Evolutionary conservation across 2,888 invertebrate species (phyloP).

Genomic region (Troglohyphantes excavatus): DNA sequence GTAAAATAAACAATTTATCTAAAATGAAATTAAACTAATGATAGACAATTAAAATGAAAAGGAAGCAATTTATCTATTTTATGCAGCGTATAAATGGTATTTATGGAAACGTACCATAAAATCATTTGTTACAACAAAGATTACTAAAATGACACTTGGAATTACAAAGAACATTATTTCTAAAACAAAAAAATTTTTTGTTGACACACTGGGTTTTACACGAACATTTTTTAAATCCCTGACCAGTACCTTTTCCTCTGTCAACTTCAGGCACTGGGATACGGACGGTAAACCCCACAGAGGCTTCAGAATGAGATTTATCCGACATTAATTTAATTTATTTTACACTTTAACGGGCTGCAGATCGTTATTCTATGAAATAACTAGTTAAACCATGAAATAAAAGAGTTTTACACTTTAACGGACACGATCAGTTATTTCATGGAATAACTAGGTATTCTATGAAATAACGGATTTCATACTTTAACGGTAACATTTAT

Average conservation of each 20-base stretch:
- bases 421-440: slow-evolving; percentile 68
- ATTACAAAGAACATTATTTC: slow-evolving; percentile 55
- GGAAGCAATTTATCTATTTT: slow-evolving; percentile 63
- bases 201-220: slow-evolving; percentile 69
- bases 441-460: slow-evolving; percentile 68
- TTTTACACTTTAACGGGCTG: too few species aligned
- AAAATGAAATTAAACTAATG: neutral
- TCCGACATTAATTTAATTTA: too few species aligned
- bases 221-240: slow-evolving; percentile 65
- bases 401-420: slow-evolving; percentile 72
- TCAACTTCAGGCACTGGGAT: too few species aligned
- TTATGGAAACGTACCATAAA: slow-evolving; percentile 68
- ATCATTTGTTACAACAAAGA: slow-evolving; percentile 1
- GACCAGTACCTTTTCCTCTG: slow-evolving; percentile 69
- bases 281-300: too few species aligned
- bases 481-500: slow-evolving; percentile 58
- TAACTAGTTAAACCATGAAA: too few species aligned
- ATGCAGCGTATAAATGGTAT: slow-evolving; percentile 71
- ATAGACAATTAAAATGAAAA: slow-evolving; percentile 69
- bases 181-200: slow-evolving; percentile 72
- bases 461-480: slow-evolving; percentile 71
- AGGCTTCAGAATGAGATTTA: too few species aligned
- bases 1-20: neutral
- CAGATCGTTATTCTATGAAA: too few species aligned
- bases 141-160: too few species aligned